Conservation (phyloP, 2,797 vertebrate genomes). For the Hapalemur alaotrensis region DNA sequence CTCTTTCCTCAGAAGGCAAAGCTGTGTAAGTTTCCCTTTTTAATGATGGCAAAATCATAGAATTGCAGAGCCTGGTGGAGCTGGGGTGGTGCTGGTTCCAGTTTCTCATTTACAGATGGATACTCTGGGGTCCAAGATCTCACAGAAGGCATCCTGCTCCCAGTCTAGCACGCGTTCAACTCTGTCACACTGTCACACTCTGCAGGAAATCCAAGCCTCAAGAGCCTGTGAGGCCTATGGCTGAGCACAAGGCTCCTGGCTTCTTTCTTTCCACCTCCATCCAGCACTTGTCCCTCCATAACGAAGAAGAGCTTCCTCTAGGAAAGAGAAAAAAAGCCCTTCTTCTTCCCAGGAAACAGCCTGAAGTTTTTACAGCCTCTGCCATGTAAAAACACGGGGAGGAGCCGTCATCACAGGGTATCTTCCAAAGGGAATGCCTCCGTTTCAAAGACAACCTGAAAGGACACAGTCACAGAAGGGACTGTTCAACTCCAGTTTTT, state of each 20-base stretch:
- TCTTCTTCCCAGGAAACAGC: neutral
- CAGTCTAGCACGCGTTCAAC: constrained; percentile 35
- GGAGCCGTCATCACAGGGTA: neutral
- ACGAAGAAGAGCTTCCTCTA: neutral
- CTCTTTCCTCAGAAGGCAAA: constrained; percentile 46
- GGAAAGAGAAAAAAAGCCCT: neutral
- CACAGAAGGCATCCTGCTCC: constrained; percentile 53
- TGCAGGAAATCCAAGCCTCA: constrained; percentile 21
- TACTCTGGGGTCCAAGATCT: constrained; percentile 58
- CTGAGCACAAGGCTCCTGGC: constrained; percentile 32
- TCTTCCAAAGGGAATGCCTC: neutral
- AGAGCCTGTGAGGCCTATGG: neutral
- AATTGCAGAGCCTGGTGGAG: neutral
- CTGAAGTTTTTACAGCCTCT: neutral
- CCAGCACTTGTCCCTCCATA: constrained; percentile 5
- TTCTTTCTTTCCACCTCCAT: constrained; percentile 19
- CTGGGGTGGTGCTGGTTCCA: constrained; percentile 16
- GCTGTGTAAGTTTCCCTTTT: constrained; percentile 47
- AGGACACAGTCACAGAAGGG: neutral
- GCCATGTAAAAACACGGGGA: neutral
- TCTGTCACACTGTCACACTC: neutral
- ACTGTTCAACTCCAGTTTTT: neutral
- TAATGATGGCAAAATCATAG: constrained; percentile 45
- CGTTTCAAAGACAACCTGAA: neutral
- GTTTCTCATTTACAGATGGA: constrained; percentile 66